Conservation (phyloP, 2,888 invertebrate genomes). For the Argyresthia goedartella region DNA sequence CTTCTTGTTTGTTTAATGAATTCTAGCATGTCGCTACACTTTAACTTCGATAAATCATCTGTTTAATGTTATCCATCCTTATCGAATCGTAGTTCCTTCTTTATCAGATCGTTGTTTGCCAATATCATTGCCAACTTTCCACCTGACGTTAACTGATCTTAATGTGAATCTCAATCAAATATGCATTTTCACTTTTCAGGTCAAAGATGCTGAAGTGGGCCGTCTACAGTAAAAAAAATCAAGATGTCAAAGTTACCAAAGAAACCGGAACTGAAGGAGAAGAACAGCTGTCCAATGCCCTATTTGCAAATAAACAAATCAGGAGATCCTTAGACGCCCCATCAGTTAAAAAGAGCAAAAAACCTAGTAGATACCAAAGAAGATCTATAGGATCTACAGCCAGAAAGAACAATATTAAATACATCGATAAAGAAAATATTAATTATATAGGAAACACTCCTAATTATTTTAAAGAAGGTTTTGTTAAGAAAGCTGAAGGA, state of each 20-base stretch:
- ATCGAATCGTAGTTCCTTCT: too few species aligned
- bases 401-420: slow-evolving; percentile 41
- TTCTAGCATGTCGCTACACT: too few species aligned
- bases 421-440: slow-evolving; percentile 56
- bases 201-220: slow-evolving; percentile 75
- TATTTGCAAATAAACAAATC: slow-evolving; percentile 27
- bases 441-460: slow-evolving; percentile 69
- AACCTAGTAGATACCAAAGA: slow-evolving; percentile 58
- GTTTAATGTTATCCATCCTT: too few species aligned
- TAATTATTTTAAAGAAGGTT: slow-evolving; percentile 72
- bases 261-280: slow-evolving; percentile 26
- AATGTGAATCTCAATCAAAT: background rate
- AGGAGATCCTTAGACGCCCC: slow-evolving; percentile 53
- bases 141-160: too few species aligned
- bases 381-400: slow-evolving; percentile 48
- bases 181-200: slow-evolving; percentile 32
- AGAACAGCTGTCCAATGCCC: slow-evolving; percentile 25
- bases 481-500: slow-evolving; percentile 63
- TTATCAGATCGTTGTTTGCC: too few species aligned
- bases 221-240: slow-evolving; percentile 60
- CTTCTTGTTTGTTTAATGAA: too few species aligned
- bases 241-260: slow-evolving; percentile 31
- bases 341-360: slow-evolving; percentile 53
- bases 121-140: too few species aligned
- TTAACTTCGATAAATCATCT: too few species aligned